Conservation (phyloP, 2,888 invertebrate species). For the Miltochrista miniata region DNA sequence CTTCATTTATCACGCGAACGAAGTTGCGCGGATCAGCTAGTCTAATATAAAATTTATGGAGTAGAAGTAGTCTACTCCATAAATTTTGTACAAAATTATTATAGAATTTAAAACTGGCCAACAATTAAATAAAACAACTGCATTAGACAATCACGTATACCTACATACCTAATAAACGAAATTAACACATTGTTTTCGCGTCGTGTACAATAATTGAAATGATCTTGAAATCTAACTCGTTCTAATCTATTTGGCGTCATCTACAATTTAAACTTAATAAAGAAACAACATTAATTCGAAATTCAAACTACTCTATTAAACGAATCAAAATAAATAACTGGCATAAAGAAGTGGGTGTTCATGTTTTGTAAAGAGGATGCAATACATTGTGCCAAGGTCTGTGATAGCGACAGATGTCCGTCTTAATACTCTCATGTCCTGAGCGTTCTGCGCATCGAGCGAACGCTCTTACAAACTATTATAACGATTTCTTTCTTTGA, state of each 20-base stretch:
- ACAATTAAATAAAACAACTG: too few species aligned
- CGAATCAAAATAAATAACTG: not conserved
- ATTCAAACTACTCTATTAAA: not conserved
- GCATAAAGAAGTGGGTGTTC: constrained; percentile 42
- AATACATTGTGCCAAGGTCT: constrained; percentile 63
- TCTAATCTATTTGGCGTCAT: constrained; percentile 3
- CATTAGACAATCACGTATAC: not conserved
- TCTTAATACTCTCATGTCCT: constrained; percentile 55
- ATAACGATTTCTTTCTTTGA: too few species aligned
- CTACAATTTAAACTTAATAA: constrained; percentile 2
- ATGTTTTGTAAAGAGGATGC: constrained; percentile 53
- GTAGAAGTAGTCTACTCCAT: too few species aligned
- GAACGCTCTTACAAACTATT: not conserved
- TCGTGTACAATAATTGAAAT: constrained; percentile 7
- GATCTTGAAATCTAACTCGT: constrained; percentile 10
- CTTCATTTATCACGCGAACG: too few species aligned
- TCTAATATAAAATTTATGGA: too few species aligned
- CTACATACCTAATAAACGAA: not conserved
- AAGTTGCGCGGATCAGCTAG: too few species aligned
- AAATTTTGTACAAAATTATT: too few species aligned
- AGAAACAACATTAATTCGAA: not conserved
- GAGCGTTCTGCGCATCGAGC: too few species aligned
- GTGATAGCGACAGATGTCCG: constrained; percentile 55
- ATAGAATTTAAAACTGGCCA: too few species aligned
- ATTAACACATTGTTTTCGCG: not conserved